Conservation (phyloP, 1,140 invertebrate species). For the Stenopsyche tienmushanensis region DNA sequence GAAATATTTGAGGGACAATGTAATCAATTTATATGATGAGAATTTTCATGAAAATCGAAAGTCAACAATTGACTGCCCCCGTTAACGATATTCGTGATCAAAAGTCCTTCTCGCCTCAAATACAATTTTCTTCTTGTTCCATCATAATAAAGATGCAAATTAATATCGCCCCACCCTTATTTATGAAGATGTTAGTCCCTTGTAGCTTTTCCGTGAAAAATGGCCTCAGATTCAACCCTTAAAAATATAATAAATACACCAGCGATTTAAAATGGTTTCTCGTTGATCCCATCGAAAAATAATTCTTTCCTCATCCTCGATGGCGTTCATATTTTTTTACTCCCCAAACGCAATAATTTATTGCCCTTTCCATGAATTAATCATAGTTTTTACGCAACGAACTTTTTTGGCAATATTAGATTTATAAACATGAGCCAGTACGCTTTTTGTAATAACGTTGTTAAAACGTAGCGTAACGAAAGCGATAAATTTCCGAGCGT, state of each 20-base stretch:
- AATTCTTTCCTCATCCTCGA: no score
- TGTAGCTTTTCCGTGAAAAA: conserved; percentile 6
- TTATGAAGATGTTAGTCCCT: conserved; percentile 4
- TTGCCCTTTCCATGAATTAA: no score
- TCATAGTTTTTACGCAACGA: no score
- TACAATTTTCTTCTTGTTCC: not conserved
- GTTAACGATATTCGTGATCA: not conserved
- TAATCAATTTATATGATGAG: not conserved
- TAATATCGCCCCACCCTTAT: conserved; percentile 9
- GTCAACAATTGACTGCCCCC: not conserved
- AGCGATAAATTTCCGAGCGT: not conserved
- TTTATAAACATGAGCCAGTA: no score
- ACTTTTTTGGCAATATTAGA: no score
- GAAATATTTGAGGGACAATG: not conserved
- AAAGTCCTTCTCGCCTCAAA: not conserved
- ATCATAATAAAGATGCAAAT: conserved; percentile 28
- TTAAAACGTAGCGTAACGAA: no score
- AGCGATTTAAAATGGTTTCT: no score
- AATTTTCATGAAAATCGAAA: not conserved
- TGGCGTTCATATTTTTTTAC: no score
- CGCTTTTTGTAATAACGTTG: no score
- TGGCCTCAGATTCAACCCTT: not conserved
- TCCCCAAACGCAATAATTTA: no score
- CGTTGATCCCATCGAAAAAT: no score
- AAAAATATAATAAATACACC: not conserved